Base-by-base conservation (phyloP, 1,140 invertebrate genomes). In the Papilio helenus region DNA sequence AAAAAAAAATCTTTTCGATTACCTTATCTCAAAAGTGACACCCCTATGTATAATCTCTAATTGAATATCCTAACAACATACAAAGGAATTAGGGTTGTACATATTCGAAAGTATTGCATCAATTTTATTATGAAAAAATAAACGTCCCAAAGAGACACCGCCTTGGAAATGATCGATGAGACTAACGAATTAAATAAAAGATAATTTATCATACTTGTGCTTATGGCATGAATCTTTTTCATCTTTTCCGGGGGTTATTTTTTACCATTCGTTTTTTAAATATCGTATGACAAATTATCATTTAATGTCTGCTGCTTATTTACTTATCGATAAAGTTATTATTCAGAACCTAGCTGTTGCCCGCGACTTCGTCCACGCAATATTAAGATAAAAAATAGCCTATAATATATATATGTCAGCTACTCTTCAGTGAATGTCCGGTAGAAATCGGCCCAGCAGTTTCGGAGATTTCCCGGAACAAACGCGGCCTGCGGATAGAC, bases 181-280 rank as follows among this genome's bases (percentile, higher is more conserved):
- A 12, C 29, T 61, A 77, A 65, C 29, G 55, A 77, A 77, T 77
- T 39, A 77, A 77, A 77, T 77, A 61, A 61, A 77, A 65, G 51
- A 55, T 61, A 77, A 77, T 77, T 77, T 77, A 77, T 77, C 76
- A 77, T 61, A 65, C 76, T 65, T 55, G 74, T 76, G 46, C 74
- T 76, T 76, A 58, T 58, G 74, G 14, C 74, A 58, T 51, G 26
- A 76, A 74, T 76, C 46, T 76, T 76, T 76, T 76, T 58, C 51
- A 58, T 76, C 51, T 76, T 39, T 74, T 51, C 34, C 51, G 16
- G 26, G 16, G 49, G 49, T 58, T 58, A 58, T 76, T 76, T 76
- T 76, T 76, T 39, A 58, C 26, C 49, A 44, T 46, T 26, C 72
- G 23, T 23, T 39, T 74, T 51, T 74, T 74, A 26, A 49, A 26